These are phyloP conservation scores for Hucho hucho DNA, from an alignment of 2,113 vertebrate species.

Conservation along the genomic window DNA sequence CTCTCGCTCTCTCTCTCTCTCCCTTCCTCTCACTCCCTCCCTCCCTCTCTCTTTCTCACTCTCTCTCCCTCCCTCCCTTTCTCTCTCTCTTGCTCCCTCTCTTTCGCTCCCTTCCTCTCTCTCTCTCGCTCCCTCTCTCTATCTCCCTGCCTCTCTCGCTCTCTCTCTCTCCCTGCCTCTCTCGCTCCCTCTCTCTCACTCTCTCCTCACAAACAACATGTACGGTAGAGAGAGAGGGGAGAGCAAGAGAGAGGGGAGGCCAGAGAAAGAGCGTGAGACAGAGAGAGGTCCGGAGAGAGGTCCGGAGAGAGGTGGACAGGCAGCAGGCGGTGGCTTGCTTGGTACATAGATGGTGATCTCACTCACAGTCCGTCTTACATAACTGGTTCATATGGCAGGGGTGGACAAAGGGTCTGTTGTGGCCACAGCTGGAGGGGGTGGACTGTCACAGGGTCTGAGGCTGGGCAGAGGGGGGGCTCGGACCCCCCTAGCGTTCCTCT, in stretches of 20 bases:
- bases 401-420: slow-evolving; percentile 52
- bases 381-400: slow-evolving; percentile 42
- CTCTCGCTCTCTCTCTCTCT: background rate
- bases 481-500: slow-evolving; percentile 22
- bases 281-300: background rate
- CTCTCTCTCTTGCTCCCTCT: background rate
- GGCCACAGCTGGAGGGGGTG: slow-evolving; percentile 29
- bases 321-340: slow-evolving; percentile 10
- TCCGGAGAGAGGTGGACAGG: slow-evolving; percentile 2
- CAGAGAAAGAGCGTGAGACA: background rate
- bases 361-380: slow-evolving; percentile 45
- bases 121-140: background rate
- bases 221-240: too few relatives aligned
- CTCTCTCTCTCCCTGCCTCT: background rate
- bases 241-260: too few relatives aligned
- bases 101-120: background rate
- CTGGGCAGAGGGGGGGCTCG: background rate
- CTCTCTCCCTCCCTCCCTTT: background rate
- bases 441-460: background rate
- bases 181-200: background rate
- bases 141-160: background rate
- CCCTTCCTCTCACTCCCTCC: background rate
- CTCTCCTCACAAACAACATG: slow-evolving; percentile 7
- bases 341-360: slow-evolving; percentile 50
- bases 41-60: background rate